phyloP scores from a whole-genome alignment of 2,888 invertebrate species.

The Caenorhabditis panamensis region DNA sequence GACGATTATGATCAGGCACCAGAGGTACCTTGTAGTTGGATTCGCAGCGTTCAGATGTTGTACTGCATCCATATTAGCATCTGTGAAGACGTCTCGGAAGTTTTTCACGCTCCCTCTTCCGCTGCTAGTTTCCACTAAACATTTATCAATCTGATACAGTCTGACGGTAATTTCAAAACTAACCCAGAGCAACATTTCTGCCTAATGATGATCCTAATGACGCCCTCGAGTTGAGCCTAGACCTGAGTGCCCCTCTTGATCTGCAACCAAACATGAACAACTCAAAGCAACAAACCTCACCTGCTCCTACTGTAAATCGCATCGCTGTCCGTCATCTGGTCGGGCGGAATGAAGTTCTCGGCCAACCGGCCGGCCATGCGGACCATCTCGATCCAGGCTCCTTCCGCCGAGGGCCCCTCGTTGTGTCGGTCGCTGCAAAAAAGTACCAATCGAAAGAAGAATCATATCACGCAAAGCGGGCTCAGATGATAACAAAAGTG shows the following conservation, averaged over 20 bases:
- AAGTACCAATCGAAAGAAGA: slow-evolving; percentile 52
- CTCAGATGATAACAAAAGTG: slow-evolving; percentile 35
- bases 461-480: slow-evolving; percentile 37
- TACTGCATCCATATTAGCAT: slow-evolving; percentile 80
- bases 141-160: neutral
- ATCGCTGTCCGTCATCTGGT: slow-evolving; percentile 47
- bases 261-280: too few species aligned
- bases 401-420: slow-evolving; percentile 27
- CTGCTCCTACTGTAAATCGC: slow-evolving; percentile 49
- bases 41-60: slow-evolving; percentile 74
- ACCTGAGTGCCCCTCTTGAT: slow-evolving; percentile 33
- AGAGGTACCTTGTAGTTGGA: slow-evolving; percentile 70
- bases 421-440: slow-evolving; percentile 49
- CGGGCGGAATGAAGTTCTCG: slow-evolving; percentile 61
- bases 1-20: slow-evolving; percentile 72
- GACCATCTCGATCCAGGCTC: slow-evolving; percentile 55
- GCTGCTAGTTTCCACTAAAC: slow-evolving; percentile 56
- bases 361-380: slow-evolving; percentile 63
- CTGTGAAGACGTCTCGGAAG: slow-evolving; percentile 74
- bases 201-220: slow-evolving; percentile 53
- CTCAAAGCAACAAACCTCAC: neutral
- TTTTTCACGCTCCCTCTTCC: slow-evolving; percentile 55
- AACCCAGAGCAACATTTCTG: slow-evolving; percentile 37
- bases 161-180: neutral
- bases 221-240: slow-evolving; percentile 50